Base-by-base conservation (phyloP, 2,113 vertebrate genomes). In the Elephantulus edwardii region DNA sequence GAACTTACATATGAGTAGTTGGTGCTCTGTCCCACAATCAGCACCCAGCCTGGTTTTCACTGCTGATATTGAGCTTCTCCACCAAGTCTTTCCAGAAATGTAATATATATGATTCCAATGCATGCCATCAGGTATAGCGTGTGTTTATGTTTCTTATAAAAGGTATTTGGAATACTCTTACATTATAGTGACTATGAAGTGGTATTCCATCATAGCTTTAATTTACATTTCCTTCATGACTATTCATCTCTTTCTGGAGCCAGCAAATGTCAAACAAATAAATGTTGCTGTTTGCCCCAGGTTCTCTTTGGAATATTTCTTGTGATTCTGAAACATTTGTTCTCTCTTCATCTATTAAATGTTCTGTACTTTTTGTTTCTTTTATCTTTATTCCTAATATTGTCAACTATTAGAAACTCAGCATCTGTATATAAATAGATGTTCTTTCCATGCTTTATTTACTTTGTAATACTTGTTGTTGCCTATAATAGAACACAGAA, bases 271-370 rank as follows among this genome's bases (percentile, higher is more conserved):
- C 77, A 90, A 40, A 26, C 35, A 54, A 38, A 8, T 82, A 62
- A 44, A 3, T 33, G 24, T 64, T 54, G 52, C 42, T 76, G 30
- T n/a, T 64, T 64, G 14, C 62, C 62, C 33, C 14, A 3, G 16
- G 33, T 38, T 83, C 62, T 90, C 71, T 68, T 35, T 11, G 8
- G 44, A 90, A 48, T 19, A 82, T 9, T 22, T 78, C 24, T 35
- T 87, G 83, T 56, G 56, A 87, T 78, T 72, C 54, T 56, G 78
- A 87, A 91, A 72, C 83, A 4, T 44, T 42, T 86, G 52, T 78
- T 77, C 20, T n/a, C 16, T 48, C 64, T 71, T 28, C 54, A 80
- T 62, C 20, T 20, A 71, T 64, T 38, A n/a, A 20, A 19, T 77
- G 24, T 17, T 24, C 22, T 40, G n/a, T n/a, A 8, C 14, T 82